Evolutionary conservation across 2,888 invertebrate species (phyloP), one percentile per base, ranked within the genome.

Genomic region (Aproaerema taeniolella): DNA sequence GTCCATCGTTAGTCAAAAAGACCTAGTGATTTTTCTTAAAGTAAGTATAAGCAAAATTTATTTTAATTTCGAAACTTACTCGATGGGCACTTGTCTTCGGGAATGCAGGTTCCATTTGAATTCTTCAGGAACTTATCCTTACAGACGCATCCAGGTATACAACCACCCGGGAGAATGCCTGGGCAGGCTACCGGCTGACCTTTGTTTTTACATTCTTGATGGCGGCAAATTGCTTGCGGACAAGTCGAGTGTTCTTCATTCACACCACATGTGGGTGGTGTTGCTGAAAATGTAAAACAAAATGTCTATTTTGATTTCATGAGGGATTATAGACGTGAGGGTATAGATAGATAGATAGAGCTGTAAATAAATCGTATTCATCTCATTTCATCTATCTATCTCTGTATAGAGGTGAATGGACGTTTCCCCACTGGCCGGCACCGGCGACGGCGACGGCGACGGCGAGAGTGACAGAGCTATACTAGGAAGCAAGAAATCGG

Each of bases 191-290:
- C 26, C 2, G 46, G 41, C 7, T 9, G 38, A 11, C 52, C 60
- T 5, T 61, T 31, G 28, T 61, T 50, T 2, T 20, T 9, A 31
- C 61, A 61, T 2, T 38, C 39, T 12, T 48, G 36, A 4, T 60
- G 52, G 7, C 38, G 42, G n/a, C 55, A 52, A 2, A 36, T 4
- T n/a, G 31, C 43, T 36, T 48, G 39, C 0, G 29, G 24, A 35
- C 50, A 50, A 13, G 38, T 35, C 1, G 45, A 42, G 14, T 36
- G 43, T 17, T 28, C 41, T 39, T 49, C 46, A 11, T 42, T 46
- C 0, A 7, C 9, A 14, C 31, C 28, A 15, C 45, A 46, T 10
- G 16, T 36, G 1, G 20, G 39, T 8, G 42, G 41, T 44, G 5
- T 8, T 20, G 20, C n/a, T n/a, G n/a, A n/a, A n/a, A n/a, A n/a